Conservation (phyloP, 2,797 vertebrate genomes). For the Lagocephalus sceleratus region DNA sequence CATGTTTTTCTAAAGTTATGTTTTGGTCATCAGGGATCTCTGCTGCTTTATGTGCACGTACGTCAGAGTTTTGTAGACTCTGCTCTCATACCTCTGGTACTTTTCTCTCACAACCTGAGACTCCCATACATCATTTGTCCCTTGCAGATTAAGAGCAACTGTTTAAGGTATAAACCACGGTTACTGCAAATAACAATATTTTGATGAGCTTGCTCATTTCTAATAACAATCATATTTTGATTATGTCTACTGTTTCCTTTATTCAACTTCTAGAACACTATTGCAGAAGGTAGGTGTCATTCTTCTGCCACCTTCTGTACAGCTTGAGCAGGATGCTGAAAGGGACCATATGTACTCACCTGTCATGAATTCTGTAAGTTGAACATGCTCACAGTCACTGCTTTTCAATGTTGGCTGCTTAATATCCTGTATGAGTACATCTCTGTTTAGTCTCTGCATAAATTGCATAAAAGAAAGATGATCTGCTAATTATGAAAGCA, state of each 20-base stretch:
- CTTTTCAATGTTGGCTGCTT: neutral
- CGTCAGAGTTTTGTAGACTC: constrained; percentile 81
- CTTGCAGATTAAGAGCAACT: constrained; percentile 46
- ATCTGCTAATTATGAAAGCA: too few relatives aligned
- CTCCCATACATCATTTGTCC: constrained; percentile 81
- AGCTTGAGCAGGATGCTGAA: constrained; percentile 63
- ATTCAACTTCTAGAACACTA: constrained; percentile 54
- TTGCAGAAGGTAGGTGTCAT: constrained; percentile 73
- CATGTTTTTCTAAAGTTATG: constrained; percentile 27
- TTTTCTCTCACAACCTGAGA: constrained; percentile 82
- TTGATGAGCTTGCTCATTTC: constrained; percentile 6
- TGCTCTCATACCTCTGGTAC: constrained; percentile 79
- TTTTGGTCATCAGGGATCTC: constrained; percentile 64
- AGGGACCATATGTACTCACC: constrained; percentile 57
- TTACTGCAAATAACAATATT: constrained; percentile 9
- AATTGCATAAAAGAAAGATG: too few relatives aligned
- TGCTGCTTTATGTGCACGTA: constrained; percentile 81
- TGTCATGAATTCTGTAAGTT: constrained; percentile 75
- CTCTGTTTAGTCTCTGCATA: too few relatives aligned
- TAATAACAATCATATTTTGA: neutral
- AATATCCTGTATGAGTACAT: neutral
- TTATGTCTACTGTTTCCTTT: neutral
- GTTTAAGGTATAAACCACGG: constrained; percentile 74
- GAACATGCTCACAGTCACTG: neutral
- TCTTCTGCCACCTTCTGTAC: constrained; percentile 50